A percentile compares a stretch with the other conserved stretches of the same genome.
These are phyloP conservation scores for Neodiprion virginianus DNA, from an alignment of 1,140 invertebrate genomes.

Conservation along the genomic window DNA sequence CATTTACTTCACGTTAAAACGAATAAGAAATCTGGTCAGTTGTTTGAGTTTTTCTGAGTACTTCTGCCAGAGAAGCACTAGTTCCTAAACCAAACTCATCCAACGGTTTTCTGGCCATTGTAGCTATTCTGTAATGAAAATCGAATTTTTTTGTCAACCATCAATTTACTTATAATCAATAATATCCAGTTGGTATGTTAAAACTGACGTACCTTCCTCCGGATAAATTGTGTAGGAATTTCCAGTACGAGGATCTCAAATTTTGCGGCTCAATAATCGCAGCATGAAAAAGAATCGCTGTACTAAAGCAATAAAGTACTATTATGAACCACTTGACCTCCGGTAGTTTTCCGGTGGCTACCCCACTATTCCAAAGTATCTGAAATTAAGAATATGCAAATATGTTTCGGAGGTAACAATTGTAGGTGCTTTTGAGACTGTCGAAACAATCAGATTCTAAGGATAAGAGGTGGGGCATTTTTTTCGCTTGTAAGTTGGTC, in stretches of 20 bases:
- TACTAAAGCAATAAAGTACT: conserved; percentile 80
- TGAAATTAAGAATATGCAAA: conserved; percentile 48
- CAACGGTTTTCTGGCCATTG: conserved; percentile 64
- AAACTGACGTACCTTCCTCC: conserved; percentile 68
- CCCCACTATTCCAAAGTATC: conserved; percentile 69
- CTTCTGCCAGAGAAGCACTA: conserved; percentile 54
- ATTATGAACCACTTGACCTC: conserved; percentile 69
- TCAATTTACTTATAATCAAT: conserved; percentile 11
- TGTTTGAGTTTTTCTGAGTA: conserved; percentile 53
- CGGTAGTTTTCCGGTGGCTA: conserved; percentile 65
- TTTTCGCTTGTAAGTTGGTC: too few relatives aligned
- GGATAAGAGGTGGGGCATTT: too few relatives aligned
- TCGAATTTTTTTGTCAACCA: conserved; percentile 16
- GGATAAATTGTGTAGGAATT: conserved; percentile 79
- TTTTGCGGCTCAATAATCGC: conserved; percentile 81
- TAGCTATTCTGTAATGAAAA: conserved; percentile 63
- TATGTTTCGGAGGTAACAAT: neutral
- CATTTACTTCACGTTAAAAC: conserved; percentile 38
- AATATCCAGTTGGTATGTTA: conserved; percentile 7
- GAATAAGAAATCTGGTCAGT: conserved; percentile 42
- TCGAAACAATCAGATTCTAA: too few relatives aligned
- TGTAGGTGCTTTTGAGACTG: too few relatives aligned
- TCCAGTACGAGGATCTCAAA: conserved; percentile 83
- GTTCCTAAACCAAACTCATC: conserved; percentile 67
- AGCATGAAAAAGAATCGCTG: conserved; percentile 80